A percentile compares a stretch with the other conserved stretches of the same genome.
phyloP scores from a whole-genome alignment of 2,113 vertebrate genomes.

The Nestor notabilis region DNA sequence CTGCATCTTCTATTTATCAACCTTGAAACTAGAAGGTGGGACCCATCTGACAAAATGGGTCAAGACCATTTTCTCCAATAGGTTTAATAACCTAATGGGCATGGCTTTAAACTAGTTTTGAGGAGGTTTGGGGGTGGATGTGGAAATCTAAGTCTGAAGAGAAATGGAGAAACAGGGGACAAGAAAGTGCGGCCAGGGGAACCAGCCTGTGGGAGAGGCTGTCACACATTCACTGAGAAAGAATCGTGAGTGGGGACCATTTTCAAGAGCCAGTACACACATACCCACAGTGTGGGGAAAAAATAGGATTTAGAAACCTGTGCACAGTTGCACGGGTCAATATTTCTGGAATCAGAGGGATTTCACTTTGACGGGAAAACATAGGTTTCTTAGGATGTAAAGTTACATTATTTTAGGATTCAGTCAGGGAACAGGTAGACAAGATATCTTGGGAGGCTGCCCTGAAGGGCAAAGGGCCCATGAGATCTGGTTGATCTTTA shows the following conservation, averaged over 20 bases:
- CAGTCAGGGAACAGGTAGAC: not conserved
- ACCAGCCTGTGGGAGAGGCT: not conserved
- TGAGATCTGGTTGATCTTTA: not conserved
- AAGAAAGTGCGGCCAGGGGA: not conserved
- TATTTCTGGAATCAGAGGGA: not conserved
- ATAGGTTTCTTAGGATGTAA: not conserved
- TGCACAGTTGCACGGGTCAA: rapidly evolving
- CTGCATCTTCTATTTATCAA: not conserved
- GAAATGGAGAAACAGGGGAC: not conserved
- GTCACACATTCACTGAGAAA: not conserved
- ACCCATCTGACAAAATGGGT: not conserved
- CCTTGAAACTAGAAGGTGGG: not conserved
- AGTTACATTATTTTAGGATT: not conserved
- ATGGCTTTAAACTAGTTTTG: not conserved
- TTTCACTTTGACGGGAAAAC: not conserved
- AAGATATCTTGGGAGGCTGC: not conserved
- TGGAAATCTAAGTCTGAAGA: not conserved
- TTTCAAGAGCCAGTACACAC: not conserved
- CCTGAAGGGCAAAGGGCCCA: not conserved
- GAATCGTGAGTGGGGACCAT: not conserved
- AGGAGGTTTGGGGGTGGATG: rapidly evolving
- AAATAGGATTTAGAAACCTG: not conserved
- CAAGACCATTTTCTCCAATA: not conserved
- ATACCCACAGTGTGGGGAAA: not conserved
- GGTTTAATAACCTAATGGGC: not conserved